Conservation (phyloP, 2,888 invertebrate species). For the Unio pictorum region DNA sequence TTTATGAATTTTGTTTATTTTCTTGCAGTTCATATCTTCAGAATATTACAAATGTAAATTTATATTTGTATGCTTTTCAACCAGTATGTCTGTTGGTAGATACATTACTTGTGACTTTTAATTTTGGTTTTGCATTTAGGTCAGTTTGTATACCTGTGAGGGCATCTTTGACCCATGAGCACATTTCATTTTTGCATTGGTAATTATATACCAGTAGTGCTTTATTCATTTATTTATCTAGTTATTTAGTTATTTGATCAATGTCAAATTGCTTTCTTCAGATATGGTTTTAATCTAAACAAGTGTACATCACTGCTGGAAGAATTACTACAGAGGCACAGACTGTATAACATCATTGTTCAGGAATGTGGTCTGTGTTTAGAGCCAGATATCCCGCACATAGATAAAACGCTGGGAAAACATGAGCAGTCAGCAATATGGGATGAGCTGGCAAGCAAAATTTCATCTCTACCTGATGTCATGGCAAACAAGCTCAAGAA, state of each 20-base stretch:
- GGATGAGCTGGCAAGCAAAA: constrained; percentile 46
- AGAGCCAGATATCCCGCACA: constrained; percentile 16
- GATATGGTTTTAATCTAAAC: constrained; percentile 44
- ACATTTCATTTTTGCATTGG: not conserved
- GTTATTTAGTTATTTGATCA: not conserved
- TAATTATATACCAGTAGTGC: not conserved
- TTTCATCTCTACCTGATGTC: constrained; percentile 56
- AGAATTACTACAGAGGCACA: constrained; percentile 35
- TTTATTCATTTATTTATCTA: not conserved
- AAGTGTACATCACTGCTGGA: constrained; percentile 49
- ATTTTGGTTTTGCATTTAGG: not conserved
- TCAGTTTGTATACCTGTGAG: not conserved
- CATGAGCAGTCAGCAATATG: constrained; percentile 29
- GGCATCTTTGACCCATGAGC: not conserved
- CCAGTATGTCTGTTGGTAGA: too few species aligned
- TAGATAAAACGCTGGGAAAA: not conserved
- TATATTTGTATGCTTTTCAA: too few species aligned
- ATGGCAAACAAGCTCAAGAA: constrained; percentile 58
- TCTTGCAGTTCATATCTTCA: too few species aligned
- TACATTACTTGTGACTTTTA: too few species aligned
- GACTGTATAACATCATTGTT: constrained; percentile 31
- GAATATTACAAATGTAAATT: too few species aligned
- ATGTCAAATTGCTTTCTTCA: constrained; percentile 20
- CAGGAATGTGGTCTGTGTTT: constrained; percentile 34
- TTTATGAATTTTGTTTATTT: too few species aligned